Percentiles rank a stretch among this genome's conserved stretches.
phyloP scores from a whole-genome alignment of 1,140 invertebrate species.

The Euura saliciscinereae region DNA sequence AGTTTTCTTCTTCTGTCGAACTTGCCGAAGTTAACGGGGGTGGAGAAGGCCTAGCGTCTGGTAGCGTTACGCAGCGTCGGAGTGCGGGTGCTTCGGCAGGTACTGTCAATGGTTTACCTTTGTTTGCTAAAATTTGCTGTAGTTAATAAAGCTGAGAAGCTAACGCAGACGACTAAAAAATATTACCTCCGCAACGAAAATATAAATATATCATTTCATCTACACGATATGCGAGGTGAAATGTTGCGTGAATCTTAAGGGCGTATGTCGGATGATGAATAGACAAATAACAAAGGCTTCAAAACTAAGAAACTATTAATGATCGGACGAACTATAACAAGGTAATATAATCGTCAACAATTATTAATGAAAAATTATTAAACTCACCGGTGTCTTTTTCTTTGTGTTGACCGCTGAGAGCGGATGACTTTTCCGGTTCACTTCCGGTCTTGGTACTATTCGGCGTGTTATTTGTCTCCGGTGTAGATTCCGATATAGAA shows the following conservation, averaged over 20 bases:
- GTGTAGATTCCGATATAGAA: conserved; percentile 55
- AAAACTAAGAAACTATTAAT: neutral
- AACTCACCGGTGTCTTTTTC: conserved; percentile 52
- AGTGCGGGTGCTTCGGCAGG: conserved; percentile 41
- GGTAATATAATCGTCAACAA: conserved; percentile 1
- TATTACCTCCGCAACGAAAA: conserved; percentile 12
- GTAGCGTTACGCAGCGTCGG: conserved; percentile 53
- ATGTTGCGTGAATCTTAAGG: neutral
- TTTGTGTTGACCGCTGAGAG: conserved; percentile 38
- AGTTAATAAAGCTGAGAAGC: conserved; percentile 43
- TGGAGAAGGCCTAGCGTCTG: conserved; percentile 47
- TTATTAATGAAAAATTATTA: neutral
- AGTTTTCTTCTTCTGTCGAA: conserved; percentile 54
- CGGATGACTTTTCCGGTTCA: conserved; percentile 42
- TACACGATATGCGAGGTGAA: neutral
- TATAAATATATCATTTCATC: conserved; percentile 15
- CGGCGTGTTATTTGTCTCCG: conserved; percentile 46
- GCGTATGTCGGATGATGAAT: neutral
- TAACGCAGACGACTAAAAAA: conserved; percentile 12
- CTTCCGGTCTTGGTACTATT: conserved; percentile 43
- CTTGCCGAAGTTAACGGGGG: conserved; percentile 51
- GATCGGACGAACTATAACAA: conserved; percentile 22
- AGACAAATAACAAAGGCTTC: neutral
- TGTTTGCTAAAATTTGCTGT: conserved; percentile 47
- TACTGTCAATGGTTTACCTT: conserved; percentile 43